Base-by-base conservation (phyloP, 2,113 vertebrate genomes). In the Alethe castanea region DNA sequence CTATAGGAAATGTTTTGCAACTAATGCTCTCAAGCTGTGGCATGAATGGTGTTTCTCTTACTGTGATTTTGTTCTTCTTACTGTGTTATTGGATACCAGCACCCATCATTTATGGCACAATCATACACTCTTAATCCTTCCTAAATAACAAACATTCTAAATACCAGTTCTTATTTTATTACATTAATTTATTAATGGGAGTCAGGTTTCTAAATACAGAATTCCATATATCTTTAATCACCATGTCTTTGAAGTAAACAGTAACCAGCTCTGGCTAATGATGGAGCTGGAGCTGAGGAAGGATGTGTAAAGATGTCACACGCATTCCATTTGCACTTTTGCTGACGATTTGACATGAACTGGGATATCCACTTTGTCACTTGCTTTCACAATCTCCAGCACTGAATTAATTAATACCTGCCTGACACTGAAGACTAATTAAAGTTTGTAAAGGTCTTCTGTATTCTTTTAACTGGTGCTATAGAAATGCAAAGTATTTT, bases 121-220 rank as follows among this genome's bases (percentile, higher is more conserved):
- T 77, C 64, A 80, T 71, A 26, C 44, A 48, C n/a, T 60, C 35
- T 31, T 93, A 96, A 96, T 93, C 82, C 92, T 88, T 84, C 88
- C 76, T 93, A 92, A 95, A 79, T 67, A 93, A 93, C 88, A 95
- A 92, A 45, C 80, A 48, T 88, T 92, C 69, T 84, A 93, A 94
- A 86, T 90, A 86, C 92, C 40, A 57, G 80, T 78, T 81, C 80
- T 74, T 90, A 53, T 84, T 96, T 90, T 92, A 88, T 93, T 95
- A 82, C 90, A 95, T 86, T 85, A 88, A 96, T 95, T 94, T 95
- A 93, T 97, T 95, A 94, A 95, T 88, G 66, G 35, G 88, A 95
- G 93, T 93, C 90, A 56, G 60, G 82, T 96, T 97, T 96, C 92
- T 94, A 96, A 97, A 96, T 83, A 71, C 67, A 92, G 86, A 93